Percentiles rank a stretch among this genome's conserved stretches.
phyloP scores from a whole-genome alignment of 2,113 vertebrate species.

The Amphiprion ocellaris region DNA sequence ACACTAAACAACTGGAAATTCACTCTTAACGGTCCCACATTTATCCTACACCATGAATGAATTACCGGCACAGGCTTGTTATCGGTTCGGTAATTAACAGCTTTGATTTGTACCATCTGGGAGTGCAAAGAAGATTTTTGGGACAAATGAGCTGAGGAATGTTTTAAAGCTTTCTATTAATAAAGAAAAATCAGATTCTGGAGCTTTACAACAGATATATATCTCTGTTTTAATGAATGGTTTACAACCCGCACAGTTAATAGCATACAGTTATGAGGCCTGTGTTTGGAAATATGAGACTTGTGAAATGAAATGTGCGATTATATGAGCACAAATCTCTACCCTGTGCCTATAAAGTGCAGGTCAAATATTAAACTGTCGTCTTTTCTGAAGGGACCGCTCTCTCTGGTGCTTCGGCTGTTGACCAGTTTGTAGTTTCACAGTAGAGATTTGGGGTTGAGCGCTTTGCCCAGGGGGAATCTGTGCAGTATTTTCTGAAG shows the following conservation, averaged over 20 bases:
- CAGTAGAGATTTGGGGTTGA: not conserved
- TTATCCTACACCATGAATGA: slow-evolving; percentile 21
- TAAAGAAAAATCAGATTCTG: not conserved
- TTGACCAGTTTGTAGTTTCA: slow-evolving; percentile 28
- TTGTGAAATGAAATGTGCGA: slow-evolving; percentile 12
- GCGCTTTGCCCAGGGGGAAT: not conserved
- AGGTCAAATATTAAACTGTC: slow-evolving; percentile 8
- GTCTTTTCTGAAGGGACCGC: not conserved
- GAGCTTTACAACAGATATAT: not conserved
- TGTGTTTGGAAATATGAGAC: slow-evolving; percentile 23
- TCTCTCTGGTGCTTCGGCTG: not conserved
- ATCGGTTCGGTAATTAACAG: slow-evolving; percentile 41
- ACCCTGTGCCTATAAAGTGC: not conserved
- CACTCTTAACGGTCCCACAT: slow-evolving; percentile 33
- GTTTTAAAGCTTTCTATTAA: slow-evolving; percentile 8
- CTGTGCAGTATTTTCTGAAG: slow-evolving; percentile 17
- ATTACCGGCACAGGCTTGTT: slow-evolving; percentile 29
- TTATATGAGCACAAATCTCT: not conserved
- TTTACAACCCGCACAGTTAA: slow-evolving; percentile 1
- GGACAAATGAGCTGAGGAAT: slow-evolving; percentile 1
- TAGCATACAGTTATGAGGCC: not conserved
- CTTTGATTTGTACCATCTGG: slow-evolving; percentile 32
- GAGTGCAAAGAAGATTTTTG: slow-evolving; percentile 6
- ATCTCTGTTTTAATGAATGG: slow-evolving; percentile 10
- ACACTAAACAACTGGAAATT: slow-evolving; percentile 22